These are phyloP conservation scores for Amazonetta brasiliensis DNA, from an alignment of 2,797 vertebrate species.

Conservation along the genomic window DNA sequence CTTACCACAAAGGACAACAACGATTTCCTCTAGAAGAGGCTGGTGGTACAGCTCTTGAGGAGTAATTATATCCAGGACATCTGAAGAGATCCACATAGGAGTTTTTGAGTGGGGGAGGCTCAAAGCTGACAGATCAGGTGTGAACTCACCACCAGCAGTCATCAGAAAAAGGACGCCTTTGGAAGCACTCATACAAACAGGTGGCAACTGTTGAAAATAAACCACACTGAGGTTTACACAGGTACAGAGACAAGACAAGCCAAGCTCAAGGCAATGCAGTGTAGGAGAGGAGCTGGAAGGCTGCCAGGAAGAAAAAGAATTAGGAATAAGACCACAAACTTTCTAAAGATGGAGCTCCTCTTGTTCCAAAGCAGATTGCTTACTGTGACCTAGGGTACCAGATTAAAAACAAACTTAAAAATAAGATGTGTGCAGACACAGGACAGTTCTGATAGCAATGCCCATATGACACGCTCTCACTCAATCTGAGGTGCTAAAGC, in stretches of 20 bases:
- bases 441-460: background rate
- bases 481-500: background rate
- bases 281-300: background rate
- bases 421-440: background rate
- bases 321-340: background rate
- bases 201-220: background rate
- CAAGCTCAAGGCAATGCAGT: background rate
- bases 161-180: background rate
- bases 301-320: background rate
- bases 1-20: background rate
- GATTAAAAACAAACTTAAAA: background rate
- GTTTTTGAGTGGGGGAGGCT: background rate
- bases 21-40: background rate
- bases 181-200: background rate
- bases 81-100: background rate
- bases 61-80: background rate
- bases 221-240: background rate
- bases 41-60: background rate
- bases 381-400: background rate
- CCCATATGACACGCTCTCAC: background rate
- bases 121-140: background rate
- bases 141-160: fast-evolving
- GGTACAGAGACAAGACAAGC: background rate
- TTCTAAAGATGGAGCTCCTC: background rate
- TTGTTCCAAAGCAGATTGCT: background rate